Evolutionary conservation across 2,113 vertebrate genomes (phyloP).

Genomic region (Peromyscus polionotus): DNA sequence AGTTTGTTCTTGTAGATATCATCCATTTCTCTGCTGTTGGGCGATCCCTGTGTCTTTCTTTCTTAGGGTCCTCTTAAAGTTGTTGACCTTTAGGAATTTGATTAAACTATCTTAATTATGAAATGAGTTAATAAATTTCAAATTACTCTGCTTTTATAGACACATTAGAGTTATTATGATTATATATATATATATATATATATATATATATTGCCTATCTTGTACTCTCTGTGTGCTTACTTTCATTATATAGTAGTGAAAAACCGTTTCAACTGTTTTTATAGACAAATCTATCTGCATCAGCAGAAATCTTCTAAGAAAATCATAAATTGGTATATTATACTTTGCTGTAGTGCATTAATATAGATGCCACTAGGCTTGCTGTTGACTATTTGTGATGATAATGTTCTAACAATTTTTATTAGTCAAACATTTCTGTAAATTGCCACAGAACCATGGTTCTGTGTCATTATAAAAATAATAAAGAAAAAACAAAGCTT

Average conservation of each 20-base stretch:
- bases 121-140: background rate
- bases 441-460: background rate
- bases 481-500: background rate
- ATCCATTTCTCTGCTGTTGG: too few relatives aligned
- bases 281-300: background rate
- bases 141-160: background rate
- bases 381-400: background rate
- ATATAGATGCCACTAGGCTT: background rate
- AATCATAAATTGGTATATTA: background rate
- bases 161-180: background rate
- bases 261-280: background rate
- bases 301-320: background rate
- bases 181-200: background rate
- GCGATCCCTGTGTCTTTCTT: too few relatives aligned
- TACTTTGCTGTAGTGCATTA: background rate
- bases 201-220: background rate
- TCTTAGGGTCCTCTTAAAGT: background rate
- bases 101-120: background rate
- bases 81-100: background rate
- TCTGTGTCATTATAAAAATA: conserved; percentile 29
- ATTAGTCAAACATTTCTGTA: background rate
- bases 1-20: too few relatives aligned
- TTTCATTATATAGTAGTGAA: background rate
- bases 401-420: background rate
- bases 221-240: background rate